These are phyloP conservation scores for Ochotona curzoniae DNA, from an alignment of 2,113 vertebrate species.

Conservation along the genomic window DNA sequence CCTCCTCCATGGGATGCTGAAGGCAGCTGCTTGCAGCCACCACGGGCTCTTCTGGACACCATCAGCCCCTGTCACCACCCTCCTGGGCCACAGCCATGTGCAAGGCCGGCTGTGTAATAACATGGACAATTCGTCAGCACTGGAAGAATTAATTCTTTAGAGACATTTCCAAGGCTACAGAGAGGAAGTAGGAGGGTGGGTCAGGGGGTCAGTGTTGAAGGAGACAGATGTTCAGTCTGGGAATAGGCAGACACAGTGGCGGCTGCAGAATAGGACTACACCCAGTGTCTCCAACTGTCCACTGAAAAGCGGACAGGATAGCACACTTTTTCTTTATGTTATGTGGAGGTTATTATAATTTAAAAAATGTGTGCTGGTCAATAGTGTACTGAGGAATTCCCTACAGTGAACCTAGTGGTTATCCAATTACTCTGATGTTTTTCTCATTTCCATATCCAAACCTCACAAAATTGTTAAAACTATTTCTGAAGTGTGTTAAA, in stretches of 20 bases:
- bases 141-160: slow-evolving; percentile 7
- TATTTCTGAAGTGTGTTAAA: background rate
- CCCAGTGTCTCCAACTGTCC: background rate
- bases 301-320: background rate
- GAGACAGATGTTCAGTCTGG: background rate
- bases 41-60: background rate
- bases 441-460: slow-evolving; percentile 19
- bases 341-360: background rate
- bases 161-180: background rate
- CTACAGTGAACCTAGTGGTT: background rate
- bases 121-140: background rate
- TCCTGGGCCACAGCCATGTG: background rate
- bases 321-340: background rate
- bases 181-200: background rate
- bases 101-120: background rate
- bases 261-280: background rate
- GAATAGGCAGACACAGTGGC: background rate
- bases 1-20: background rate
- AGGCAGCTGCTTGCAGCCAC: background rate
- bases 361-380: background rate
- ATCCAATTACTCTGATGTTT: slow-evolving; percentile 13
- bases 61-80: slow-evolving; percentile 13
- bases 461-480: background rate
- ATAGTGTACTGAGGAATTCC: background rate
- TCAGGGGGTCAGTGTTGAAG: background rate